Conservation (phyloP, 1,140 invertebrate species). For the Drosophila tsacasi region DNA sequence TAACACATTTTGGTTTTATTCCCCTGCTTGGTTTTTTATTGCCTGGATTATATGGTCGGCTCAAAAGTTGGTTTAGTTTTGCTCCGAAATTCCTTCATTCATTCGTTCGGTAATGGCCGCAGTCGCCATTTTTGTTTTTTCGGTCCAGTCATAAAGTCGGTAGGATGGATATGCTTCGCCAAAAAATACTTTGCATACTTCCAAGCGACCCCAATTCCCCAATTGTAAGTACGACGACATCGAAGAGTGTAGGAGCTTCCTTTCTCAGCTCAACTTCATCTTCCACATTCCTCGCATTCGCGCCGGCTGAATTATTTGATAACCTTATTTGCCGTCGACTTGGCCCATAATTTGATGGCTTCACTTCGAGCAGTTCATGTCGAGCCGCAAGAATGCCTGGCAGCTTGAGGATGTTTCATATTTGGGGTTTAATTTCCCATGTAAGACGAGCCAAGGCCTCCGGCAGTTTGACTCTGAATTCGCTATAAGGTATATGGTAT, state of each 20-base stretch:
- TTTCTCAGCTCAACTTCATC: slow-evolving; percentile 28
- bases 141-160: slow-evolving; percentile 19
- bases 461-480: slow-evolving; percentile 7
- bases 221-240: slow-evolving; percentile 26
- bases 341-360: slow-evolving; percentile 69
- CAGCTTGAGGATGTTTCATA: slow-evolving; percentile 72
- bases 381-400: slow-evolving; percentile 63
- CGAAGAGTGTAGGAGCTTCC: background rate
- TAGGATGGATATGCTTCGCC: slow-evolving; percentile 9
- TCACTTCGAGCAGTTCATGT: slow-evolving; percentile 48
- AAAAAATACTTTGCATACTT: slow-evolving; percentile 39
- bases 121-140: slow-evolving; percentile 18
- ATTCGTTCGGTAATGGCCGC: slow-evolving; percentile 24
- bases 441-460: slow-evolving; percentile 35
- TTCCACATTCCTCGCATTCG: slow-evolving; percentile 62
- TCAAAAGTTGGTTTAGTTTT: slow-evolving; percentile 49
- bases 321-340: slow-evolving; percentile 45
- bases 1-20: slow-evolving; percentile 27
- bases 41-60: slow-evolving; percentile 41
- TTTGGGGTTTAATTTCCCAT: slow-evolving; percentile 72
- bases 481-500: too few species aligned
- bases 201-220: slow-evolving; percentile 20
- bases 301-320: slow-evolving; percentile 63
- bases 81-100: slow-evolving; percentile 2
- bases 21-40: slow-evolving; percentile 33